These are phyloP conservation scores for Takifugu flavidus DNA, from an alignment of 2,113 vertebrate species.

Conservation along the genomic window DNA sequence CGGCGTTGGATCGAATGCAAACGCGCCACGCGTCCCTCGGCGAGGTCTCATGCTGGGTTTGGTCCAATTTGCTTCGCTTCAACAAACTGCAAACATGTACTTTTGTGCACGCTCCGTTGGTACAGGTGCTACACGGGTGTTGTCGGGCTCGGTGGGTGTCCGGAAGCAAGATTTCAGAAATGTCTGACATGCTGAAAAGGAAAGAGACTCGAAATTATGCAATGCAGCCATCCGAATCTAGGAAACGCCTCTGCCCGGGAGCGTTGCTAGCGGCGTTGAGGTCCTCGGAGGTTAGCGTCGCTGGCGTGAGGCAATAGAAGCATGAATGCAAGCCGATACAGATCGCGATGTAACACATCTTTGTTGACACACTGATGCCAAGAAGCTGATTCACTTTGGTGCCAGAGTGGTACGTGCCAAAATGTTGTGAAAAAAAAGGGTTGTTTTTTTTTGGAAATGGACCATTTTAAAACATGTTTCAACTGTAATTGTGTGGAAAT, in stretches of 20 bases:
- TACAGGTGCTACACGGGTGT: slow-evolving; percentile 11
- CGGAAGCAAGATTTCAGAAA: background rate
- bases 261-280: background rate
- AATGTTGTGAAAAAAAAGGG: slow-evolving; percentile 1
- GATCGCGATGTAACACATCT: background rate
- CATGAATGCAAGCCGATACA: slow-evolving; percentile 11
- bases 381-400: slow-evolving; percentile 26
- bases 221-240: background rate
- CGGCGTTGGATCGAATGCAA: background rate
- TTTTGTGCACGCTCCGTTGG: slow-evolving; percentile 48
- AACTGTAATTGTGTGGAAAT: slow-evolving; percentile 32
- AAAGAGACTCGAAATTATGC: background rate
- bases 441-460: background rate
- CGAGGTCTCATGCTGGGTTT: background rate
- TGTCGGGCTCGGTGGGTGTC: slow-evolving; percentile 8
- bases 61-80: background rate
- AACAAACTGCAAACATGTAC: slow-evolving; percentile 55
- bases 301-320: background rate
- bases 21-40: background rate
- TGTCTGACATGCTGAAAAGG: background rate
- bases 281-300: slow-evolving; percentile 21
- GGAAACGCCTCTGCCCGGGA: slow-evolving; percentile 2
- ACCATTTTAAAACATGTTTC: slow-evolving; percentile 51
- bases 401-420: slow-evolving; percentile 41
- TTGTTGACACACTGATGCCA: slow-evolving; percentile 8